Conservation (phyloP, 2,888 invertebrate species). For the Mycalesis mineus region DNA sequence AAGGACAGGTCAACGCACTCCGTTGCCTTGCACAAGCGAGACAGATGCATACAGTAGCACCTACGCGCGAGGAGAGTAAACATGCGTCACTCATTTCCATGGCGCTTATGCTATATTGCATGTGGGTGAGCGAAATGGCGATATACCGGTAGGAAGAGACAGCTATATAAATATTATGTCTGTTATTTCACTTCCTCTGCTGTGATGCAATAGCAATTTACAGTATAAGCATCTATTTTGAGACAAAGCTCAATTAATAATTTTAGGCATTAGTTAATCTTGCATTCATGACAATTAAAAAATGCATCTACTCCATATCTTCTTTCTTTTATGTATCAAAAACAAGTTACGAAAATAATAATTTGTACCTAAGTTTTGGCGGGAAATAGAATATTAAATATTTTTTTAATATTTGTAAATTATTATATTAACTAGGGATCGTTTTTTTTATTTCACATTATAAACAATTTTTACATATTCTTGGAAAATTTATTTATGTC, state of each 20-base stretch:
- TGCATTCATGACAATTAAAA: neutral
- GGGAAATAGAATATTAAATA: slow-evolving; percentile 12
- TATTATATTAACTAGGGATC: neutral
- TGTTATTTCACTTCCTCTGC: slow-evolving; percentile 76
- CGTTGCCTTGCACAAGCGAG: slow-evolving; percentile 72
- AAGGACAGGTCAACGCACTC: slow-evolving; percentile 78
- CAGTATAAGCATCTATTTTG: slow-evolving; percentile 65
- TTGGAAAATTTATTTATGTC: neutral
- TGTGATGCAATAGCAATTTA: slow-evolving; percentile 75
- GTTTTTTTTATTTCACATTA: neutral
- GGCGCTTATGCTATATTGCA: slow-evolving; percentile 45
- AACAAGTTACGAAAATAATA: neutral
- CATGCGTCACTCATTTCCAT: slow-evolving; percentile 44
- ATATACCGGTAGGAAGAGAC: slow-evolving; percentile 55
- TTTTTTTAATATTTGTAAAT: neutral
- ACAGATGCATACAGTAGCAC: slow-evolving; percentile 42
- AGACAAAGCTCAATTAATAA: slow-evolving; percentile 65
- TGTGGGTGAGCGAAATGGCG: slow-evolving; percentile 63
- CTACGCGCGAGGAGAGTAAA: slow-evolving; percentile 45
- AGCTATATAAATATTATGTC: slow-evolving; percentile 75
- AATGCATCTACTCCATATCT: neutral
- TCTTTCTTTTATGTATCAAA: neutral
- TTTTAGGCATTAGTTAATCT: slow-evolving; percentile 36
- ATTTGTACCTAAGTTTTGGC: slow-evolving; percentile 24
- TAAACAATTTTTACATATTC: neutral